Base-by-base conservation (phyloP, 2,797 vertebrate genomes). In the Telmatherina bonti region DNA sequence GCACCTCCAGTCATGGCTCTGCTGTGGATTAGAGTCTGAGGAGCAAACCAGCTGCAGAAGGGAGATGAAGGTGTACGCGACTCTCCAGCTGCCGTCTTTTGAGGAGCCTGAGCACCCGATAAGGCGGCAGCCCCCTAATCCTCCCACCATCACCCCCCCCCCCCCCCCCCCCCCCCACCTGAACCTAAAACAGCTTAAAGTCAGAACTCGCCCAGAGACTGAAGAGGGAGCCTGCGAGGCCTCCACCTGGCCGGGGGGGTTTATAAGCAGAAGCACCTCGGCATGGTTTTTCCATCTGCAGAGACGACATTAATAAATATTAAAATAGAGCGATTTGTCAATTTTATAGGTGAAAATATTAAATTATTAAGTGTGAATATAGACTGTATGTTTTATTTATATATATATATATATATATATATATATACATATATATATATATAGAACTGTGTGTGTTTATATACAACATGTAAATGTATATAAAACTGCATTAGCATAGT, bases 51-150 rank as follows among this genome's bases (percentile, higher is more conserved):
- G 88, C 89, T 93, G 91, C 82, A 79, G 80, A 80, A 66, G 72
- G 72, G 77, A 92, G 91, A 93, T 93, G 93, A 91, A 92, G 91
- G 85, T 65, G 83, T 84, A 83, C 85, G 82, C 84, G 88, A 88
- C 85, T 84, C 83, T 85, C 77, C 82, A 68, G 74, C 80, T 74
- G 68, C 67, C 38, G 72, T 70, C 56, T 74, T 82, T 85, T 84
- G 86, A 90, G 84, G 85, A 82, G 83, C 76, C 81, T 87, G 78
- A 81, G 86, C 83, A 79, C 77, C 78, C 84, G 91, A 93, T 93
- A 93, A 93, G 92, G 67, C 81, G 73, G 79, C 85, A 84, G 85
- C 88, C 81, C 65, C 80, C 85, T 93, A 93, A 93, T 92, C 92
- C 92, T 67, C 70, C 47, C 49, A 35, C 58, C 29, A 33, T 45